A percentile compares a stretch with the other conserved stretches of the same genome.
Evolutionary conservation across 2,797 vertebrate species (phyloP).

Genomic region (Rallus crepitans): DNA sequence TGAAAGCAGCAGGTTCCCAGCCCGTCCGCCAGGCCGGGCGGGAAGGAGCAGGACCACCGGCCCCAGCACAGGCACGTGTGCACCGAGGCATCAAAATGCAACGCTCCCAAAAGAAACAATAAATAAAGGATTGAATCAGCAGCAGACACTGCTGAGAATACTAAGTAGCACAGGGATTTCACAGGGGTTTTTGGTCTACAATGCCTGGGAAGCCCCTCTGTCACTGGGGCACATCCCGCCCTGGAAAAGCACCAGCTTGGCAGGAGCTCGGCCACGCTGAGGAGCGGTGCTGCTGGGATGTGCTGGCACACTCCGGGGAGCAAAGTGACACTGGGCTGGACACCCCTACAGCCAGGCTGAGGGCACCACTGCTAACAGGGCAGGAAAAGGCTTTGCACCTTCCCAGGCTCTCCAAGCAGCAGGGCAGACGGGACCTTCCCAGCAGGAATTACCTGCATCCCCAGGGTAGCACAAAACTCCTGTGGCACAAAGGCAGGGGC

Average conservation of each 20-base stretch:
- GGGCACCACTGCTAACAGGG: not conserved
- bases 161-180: not conserved
- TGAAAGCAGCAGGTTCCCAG: conserved; percentile 2
- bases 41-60: not conserved
- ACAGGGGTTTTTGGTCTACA: conserved; percentile 61
- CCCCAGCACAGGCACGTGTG: not conserved
- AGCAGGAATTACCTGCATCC: not conserved
- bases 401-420: not conserved
- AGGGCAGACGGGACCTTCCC: not conserved
- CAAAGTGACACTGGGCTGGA: not conserved
- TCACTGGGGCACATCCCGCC: fast-evolving
- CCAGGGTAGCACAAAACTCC: not conserved
- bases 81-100: not conserved
- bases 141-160: not conserved
- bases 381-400: not conserved
- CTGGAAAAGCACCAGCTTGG: not conserved
- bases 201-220: not conserved
- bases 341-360: not conserved
- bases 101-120: not conserved
- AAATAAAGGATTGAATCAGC: not conserved
- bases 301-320: fast-evolving
- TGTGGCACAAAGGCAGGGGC: fast-evolving
- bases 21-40: fast-evolving
- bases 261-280: fast-evolving
- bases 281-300: fast-evolving